Evolutionary conservation across 2,888 invertebrate genomes (phyloP).

Genomic region (Hypomecis punctinalis): DNA sequence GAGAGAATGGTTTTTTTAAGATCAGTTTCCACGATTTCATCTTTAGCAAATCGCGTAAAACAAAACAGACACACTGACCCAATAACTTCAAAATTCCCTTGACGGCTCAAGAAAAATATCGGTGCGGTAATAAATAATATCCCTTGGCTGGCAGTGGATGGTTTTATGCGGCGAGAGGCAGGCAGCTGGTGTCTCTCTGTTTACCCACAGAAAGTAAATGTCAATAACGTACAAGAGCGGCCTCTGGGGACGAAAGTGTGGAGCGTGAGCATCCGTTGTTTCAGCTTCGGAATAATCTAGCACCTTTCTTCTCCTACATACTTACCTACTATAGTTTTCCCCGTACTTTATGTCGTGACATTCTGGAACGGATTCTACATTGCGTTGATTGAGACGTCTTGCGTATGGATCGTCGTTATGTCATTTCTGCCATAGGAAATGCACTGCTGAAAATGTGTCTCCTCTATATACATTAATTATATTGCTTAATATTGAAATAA

Average conservation of each 20-base stretch:
- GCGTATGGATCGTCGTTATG: too few species aligned
- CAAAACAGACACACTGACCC: slow-evolving; percentile 32
- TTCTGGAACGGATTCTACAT: not conserved
- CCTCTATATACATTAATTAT: too few species aligned
- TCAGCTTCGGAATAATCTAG: slow-evolving; percentile 55
- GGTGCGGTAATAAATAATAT: slow-evolving; percentile 57
- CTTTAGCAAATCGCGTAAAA: slow-evolving; percentile 19
- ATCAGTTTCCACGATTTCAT: slow-evolving; percentile 1
- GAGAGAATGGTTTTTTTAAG: too few species aligned
- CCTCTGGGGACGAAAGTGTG: slow-evolving; percentile 69
- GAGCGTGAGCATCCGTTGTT: slow-evolving; percentile 64
- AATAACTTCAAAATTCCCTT: slow-evolving; percentile 37
- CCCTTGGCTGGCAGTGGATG: slow-evolving; percentile 43
- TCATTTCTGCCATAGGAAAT: too few species aligned
- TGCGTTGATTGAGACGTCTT: too few species aligned
- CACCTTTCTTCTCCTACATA: slow-evolving; percentile 30
- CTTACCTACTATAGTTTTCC: not conserved
- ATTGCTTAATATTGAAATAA: too few species aligned
- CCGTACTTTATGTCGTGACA: not conserved
- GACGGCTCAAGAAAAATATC: slow-evolving; percentile 48
- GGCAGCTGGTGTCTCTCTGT: slow-evolving; percentile 71
- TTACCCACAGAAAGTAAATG: slow-evolving; percentile 82
- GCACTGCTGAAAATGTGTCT: too few species aligned
- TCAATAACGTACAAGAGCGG: slow-evolving; percentile 79
- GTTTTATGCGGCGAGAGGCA: slow-evolving; percentile 57